Evolutionary conservation across 2,113 vertebrate species (phyloP).

Genomic region (Ramphastos sulfuratus): DNA sequence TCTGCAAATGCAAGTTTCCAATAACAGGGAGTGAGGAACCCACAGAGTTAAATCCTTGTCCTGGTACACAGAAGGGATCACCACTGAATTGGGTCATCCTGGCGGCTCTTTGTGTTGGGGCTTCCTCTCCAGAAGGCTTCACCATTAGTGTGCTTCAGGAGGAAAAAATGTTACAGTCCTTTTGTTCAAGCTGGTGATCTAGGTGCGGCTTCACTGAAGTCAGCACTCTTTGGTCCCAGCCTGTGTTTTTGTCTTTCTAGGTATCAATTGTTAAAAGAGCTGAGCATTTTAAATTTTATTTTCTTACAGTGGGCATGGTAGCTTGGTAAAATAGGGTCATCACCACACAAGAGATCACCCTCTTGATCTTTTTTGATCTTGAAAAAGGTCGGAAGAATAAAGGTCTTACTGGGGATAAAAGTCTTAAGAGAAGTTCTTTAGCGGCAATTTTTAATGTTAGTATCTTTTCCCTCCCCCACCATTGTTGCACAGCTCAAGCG

Average conservation of each 20-base stretch:
- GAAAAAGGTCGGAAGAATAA: slow-evolving; percentile 44
- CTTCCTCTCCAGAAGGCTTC: neutral
- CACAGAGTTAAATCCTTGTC: neutral
- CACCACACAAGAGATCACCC: slow-evolving; percentile 6
- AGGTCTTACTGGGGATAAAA: slow-evolving; percentile 49
- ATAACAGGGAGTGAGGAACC: neutral
- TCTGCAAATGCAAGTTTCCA: neutral
- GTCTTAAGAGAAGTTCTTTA: slow-evolving; percentile 12
- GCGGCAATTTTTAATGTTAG: slow-evolving; percentile 11
- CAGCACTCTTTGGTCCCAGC: neutral
- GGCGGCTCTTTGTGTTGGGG: neutral
- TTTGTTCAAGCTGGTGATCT: neutral
- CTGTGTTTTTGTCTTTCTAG: neutral
- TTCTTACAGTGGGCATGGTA: neutral
- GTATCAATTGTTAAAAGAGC: neutral
- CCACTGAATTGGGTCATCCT: neutral
- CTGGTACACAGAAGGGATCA: neutral
- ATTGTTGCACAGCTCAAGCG: neutral
- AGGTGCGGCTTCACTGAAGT: neutral
- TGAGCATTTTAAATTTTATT: neutral
- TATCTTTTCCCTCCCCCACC: neutral
- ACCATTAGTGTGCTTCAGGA: neutral
- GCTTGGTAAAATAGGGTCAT: slow-evolving; percentile 8
- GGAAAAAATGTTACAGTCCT: neutral
- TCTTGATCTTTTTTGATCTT: slow-evolving; percentile 47